Evolutionary conservation across 1,140 invertebrate genomes (phyloP).

Genomic region (Leptinotarsa undecemlineata): DNA sequence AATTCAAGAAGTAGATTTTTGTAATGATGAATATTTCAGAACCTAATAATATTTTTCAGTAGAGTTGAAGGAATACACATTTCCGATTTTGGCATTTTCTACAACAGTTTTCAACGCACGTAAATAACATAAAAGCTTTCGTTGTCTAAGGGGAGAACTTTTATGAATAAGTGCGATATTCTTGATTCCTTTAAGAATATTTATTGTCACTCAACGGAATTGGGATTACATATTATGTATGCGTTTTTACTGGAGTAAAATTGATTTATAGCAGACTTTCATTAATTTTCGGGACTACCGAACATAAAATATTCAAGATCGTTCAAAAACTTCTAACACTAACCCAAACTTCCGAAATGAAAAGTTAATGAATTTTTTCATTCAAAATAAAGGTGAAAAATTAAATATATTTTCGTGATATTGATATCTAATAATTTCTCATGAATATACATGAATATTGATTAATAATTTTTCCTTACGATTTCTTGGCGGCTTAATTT

Average conservation of each 20-base stretch:
- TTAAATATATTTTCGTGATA: too few relatives aligned
- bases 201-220: conserved; percentile 26
- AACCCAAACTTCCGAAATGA: too few relatives aligned
- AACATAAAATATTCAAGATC: conserved; percentile 1
- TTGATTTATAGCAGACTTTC: conserved; percentile 11
- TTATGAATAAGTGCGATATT: conserved; percentile 16
- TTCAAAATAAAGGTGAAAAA: too few relatives aligned
- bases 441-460: too few relatives aligned
- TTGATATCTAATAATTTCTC: too few relatives aligned
- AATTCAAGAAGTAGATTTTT: too few relatives aligned
- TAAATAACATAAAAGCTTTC: conserved; percentile 18
- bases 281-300: neutral
- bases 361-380: too few relatives aligned
- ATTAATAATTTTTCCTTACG: too few relatives aligned
- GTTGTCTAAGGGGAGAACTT: neutral
- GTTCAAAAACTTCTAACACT: neutral
- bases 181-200: conserved; percentile 24
- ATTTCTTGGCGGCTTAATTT: too few relatives aligned
- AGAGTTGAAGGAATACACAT: too few relatives aligned
- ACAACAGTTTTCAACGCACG: conserved; percentile 6
- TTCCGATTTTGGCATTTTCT: neutral
- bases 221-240: conserved; percentile 25
- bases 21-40: too few relatives aligned
- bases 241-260: conserved; percentile 11
- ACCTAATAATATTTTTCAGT: too few relatives aligned